phyloP scores from a whole-genome alignment of 1,140 invertebrate genomes.

The Anagrus nilaparvatae region DNA sequence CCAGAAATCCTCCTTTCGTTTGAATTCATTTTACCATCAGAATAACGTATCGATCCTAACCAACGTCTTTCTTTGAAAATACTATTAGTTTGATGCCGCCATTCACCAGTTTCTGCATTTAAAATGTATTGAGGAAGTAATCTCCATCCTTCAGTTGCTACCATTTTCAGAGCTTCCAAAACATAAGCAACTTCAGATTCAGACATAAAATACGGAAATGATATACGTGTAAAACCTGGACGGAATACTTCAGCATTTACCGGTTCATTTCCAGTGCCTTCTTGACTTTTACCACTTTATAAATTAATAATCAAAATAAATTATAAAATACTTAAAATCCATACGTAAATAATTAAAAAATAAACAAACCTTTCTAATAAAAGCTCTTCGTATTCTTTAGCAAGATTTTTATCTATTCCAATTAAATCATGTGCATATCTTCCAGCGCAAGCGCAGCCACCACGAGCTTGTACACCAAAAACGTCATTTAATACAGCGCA shows the following conservation, averaged over 20 bases:
- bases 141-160: slow-evolving; percentile 82
- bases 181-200: slow-evolving; percentile 73
- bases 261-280: no score
- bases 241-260: slow-evolving; percentile 65
- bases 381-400: slow-evolving; percentile 65
- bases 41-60: slow-evolving; percentile 67
- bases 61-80: slow-evolving; percentile 74
- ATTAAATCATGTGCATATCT: slow-evolving; percentile 78
- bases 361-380: slow-evolving; percentile 57
- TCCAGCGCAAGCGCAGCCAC: slow-evolving; percentile 75
- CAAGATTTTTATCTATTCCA: slow-evolving; percentile 67
- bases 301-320: no score
- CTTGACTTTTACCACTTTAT: no score
- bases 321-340: no score
- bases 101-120: slow-evolving; percentile 81
- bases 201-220: slow-evolving; percentile 76
- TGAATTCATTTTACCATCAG: slow-evolving; percentile 63
- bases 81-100: slow-evolving; percentile 73
- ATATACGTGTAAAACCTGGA: slow-evolving; percentile 79
- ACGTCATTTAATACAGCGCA: slow-evolving; percentile 82
- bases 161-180: slow-evolving; percentile 75
- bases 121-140: slow-evolving; percentile 78
- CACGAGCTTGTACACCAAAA: slow-evolving; percentile 82
- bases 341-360: no score
- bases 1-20: slow-evolving; percentile 59